Conservation (phyloP, 2,113 vertebrate genomes). For the Megaptera novaeangliae region DNA sequence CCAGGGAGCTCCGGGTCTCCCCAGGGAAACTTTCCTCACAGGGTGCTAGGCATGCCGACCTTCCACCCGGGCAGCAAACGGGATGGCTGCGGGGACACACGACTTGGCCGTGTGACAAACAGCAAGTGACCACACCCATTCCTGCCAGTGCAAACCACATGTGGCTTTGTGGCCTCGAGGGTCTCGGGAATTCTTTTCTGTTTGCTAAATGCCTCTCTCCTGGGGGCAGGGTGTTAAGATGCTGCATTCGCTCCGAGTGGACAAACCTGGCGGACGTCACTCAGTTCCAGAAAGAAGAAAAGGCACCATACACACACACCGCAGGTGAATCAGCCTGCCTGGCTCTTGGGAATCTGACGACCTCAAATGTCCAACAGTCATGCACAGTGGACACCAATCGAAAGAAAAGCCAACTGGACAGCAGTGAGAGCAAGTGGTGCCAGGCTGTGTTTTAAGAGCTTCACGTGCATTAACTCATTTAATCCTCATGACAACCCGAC, state of each 20-base stretch:
- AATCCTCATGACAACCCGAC: background rate
- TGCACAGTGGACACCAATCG: background rate
- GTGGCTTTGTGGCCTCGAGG: background rate
- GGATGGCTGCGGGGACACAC: background rate
- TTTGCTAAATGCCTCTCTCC: background rate
- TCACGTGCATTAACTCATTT: accelerated
- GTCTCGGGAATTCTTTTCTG: background rate
- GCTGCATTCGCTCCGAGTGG: background rate
- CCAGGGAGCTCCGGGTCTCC: background rate
- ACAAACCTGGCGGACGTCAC: background rate
- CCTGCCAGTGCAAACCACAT: background rate
- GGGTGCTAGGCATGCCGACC: accelerated
- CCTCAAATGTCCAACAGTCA: background rate
- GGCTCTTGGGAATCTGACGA: accelerated
- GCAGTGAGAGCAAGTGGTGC: accelerated
- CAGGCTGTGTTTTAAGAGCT: background rate
- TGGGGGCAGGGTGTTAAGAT: background rate
- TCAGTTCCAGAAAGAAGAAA: background rate
- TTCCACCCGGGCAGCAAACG: background rate
- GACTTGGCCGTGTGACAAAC: background rate
- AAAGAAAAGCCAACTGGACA: background rate
- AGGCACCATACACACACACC: accelerated
- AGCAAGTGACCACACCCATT: no score
- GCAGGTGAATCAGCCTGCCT: background rate
- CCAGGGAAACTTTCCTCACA: background rate